A percentile compares a stretch with the other conserved stretches of the same genome.
phyloP scores from a whole-genome alignment of 1,140 invertebrate genomes.

The Cherax quadricarinatus region DNA sequence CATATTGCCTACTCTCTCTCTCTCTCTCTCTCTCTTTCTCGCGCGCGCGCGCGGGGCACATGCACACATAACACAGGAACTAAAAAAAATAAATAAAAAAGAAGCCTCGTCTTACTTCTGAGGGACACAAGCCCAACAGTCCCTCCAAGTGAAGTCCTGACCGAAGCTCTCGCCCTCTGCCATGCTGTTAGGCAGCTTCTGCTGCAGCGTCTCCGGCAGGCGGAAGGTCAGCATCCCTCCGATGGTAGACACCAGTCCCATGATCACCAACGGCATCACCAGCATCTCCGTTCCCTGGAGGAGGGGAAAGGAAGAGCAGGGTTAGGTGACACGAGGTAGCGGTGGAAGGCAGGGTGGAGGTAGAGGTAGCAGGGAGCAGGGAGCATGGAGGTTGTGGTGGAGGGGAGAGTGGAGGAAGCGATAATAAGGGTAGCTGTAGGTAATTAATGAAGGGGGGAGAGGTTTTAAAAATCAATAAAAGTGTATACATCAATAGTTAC shows the following conservation, averaged over 20 bases:
- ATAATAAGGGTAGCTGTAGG: too few species aligned
- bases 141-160: constrained; percentile 85
- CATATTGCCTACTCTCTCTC: too few species aligned
- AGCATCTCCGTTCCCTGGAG: constrained; percentile 88
- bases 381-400: neutral
- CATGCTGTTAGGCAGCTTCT: constrained; percentile 90
- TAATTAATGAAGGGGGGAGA: too few species aligned
- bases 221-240: constrained; percentile 88
- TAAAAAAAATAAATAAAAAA: too few species aligned
- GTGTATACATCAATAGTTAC: too few species aligned
- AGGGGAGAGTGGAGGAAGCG: neutral
- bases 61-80: too few species aligned
- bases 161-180: constrained; percentile 88
- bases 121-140: constrained; percentile 85
- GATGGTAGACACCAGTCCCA: constrained; percentile 87
- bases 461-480: too few species aligned
- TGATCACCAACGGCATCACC: constrained; percentile 88
- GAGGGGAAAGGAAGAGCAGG: neutral
- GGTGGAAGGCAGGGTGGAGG: neutral
- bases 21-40: too few species aligned
- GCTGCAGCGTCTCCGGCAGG: constrained; percentile 92
- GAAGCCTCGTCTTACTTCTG: constrained; percentile 78
- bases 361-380: neutral
- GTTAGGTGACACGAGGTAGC: neutral
- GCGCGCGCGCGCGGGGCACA: too few species aligned